A percentile compares a stretch with the other conserved stretches of the same genome.
These are phyloP conservation scores for Calidris pugnax DNA, from an alignment of 2,113 vertebrate species.

Conservation along the genomic window DNA sequence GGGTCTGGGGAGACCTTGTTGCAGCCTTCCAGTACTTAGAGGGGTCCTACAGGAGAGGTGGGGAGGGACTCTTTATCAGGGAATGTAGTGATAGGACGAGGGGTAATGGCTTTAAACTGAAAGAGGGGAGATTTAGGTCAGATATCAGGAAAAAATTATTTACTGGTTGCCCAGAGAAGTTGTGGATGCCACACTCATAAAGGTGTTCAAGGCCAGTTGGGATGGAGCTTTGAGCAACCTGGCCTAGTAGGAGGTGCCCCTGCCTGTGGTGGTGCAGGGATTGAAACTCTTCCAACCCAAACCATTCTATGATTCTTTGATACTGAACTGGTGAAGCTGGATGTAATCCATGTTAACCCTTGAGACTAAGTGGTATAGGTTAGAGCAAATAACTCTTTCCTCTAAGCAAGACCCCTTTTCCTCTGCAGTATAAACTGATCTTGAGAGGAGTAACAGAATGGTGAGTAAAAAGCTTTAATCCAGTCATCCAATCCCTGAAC, in stretches of 20 bases:
- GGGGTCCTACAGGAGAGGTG: background rate
- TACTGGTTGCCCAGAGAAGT: background rate
- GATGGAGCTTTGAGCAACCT: background rate
- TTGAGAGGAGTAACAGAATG: background rate
- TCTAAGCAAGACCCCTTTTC: background rate
- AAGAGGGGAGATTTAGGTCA: background rate
- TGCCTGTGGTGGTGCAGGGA: background rate
- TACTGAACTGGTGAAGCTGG: background rate
- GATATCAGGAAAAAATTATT: background rate
- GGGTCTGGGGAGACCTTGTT: background rate
- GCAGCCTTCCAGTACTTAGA: background rate
- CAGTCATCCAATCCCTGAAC: background rate
- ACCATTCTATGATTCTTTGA: background rate
- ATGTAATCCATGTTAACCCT: background rate
- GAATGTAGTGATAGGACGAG: background rate
- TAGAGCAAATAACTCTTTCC: background rate
- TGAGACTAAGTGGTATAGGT: background rate
- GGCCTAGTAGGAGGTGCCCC: background rate
- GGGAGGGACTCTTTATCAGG: background rate
- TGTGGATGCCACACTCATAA: background rate
- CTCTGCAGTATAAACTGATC: rapidly evolving
- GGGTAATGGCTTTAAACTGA: background rate
- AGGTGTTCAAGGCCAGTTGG: background rate
- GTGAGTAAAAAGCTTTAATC: background rate
- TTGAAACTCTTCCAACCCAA: background rate